phyloP scores from a whole-genome alignment of 2,113 vertebrate species.

The Lagopus muta region DNA sequence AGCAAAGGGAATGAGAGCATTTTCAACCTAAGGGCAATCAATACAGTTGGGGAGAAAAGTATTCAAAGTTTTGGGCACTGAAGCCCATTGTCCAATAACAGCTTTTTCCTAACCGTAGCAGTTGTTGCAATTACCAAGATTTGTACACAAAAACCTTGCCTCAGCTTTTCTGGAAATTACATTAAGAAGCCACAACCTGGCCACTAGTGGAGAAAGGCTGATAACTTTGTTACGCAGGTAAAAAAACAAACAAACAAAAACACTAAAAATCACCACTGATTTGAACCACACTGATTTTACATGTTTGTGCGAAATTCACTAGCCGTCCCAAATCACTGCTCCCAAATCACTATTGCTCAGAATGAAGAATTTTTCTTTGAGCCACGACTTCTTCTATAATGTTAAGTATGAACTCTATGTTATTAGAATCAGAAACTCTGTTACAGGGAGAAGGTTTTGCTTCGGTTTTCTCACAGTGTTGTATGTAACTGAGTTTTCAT shows the following conservation, averaged over 20 bases:
- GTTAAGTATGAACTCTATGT: neutral
- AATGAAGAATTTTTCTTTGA: neutral
- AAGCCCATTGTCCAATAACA: neutral
- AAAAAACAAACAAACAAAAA: too few species aligned
- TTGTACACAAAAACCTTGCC: neutral
- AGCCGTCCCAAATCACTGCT: neutral
- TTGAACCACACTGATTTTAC: neutral
- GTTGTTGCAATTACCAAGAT: neutral
- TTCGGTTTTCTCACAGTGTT: neutral
- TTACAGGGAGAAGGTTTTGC: neutral
- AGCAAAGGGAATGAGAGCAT: neutral
- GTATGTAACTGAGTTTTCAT: neutral
- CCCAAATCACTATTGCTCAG: neutral
- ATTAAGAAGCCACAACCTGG: neutral
- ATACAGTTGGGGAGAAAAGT: neutral
- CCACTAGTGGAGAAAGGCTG: neutral
- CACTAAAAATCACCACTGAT: too few species aligned
- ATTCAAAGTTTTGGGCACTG: neutral
- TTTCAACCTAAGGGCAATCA: neutral
- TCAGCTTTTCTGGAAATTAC: neutral
- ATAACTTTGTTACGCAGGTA: neutral
- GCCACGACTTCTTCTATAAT: neutral
- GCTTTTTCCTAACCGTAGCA: accelerated
- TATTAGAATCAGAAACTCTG: neutral
- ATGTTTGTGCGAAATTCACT: neutral